Conservation (phyloP, 2,888 invertebrate genomes). For the Eilema sororculum region DNA sequence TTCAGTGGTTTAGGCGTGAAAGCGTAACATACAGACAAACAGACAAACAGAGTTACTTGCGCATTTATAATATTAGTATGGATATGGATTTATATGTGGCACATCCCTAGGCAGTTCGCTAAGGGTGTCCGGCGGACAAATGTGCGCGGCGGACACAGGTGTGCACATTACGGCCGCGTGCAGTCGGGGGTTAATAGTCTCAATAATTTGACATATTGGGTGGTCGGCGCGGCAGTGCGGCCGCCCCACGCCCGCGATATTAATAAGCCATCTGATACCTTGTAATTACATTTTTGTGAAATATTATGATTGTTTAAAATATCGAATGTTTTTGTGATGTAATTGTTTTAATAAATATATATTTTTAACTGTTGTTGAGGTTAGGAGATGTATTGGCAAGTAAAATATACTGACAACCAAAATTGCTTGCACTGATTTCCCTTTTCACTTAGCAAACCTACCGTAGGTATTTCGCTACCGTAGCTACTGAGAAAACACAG, state of each 20-base stretch:
- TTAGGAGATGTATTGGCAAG: no score
- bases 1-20: no score
- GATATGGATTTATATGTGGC: background rate
- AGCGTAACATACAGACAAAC: no score
- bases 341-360: background rate
- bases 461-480: no score
- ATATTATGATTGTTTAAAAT: background rate
- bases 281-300: constrained; percentile 25
- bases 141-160: constrained; percentile 43
- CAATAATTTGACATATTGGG: constrained; percentile 69
- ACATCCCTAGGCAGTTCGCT: constrained; percentile 39
- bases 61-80: no score
- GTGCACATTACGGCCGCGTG: constrained; percentile 45
- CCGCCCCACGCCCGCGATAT: constrained; percentile 20
- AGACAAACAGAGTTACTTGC: no score
- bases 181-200: constrained; percentile 56
- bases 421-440: no score
- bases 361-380: background rate
- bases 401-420: no score
- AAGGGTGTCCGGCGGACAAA: constrained; percentile 53
- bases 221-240: constrained; percentile 49
- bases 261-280: constrained; percentile 38
- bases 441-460: no score
- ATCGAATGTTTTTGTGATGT: background rate
- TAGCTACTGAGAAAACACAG: no score